Evolutionary conservation across 2,113 vertebrate genomes (phyloP).

Genomic region (Crypturellus undulatus): DNA sequence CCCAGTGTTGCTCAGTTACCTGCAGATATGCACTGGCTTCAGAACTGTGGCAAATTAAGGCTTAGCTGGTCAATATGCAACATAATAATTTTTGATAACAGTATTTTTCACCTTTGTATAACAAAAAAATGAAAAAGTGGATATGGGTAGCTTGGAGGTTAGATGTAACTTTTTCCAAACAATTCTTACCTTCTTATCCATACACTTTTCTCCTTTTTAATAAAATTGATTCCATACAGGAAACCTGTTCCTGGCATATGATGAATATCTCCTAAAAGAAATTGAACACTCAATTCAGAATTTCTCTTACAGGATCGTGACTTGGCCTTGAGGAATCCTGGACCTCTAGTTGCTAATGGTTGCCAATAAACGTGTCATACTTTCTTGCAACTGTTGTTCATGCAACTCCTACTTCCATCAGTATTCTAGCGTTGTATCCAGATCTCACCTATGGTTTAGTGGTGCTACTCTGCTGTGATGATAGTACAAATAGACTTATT

Average conservation of each 20-base stretch:
- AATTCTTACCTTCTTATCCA: not conserved
- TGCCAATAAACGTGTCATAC: not conserved
- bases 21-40: not conserved
- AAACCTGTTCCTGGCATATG: not conserved
- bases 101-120: not conserved
- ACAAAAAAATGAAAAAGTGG: not conserved
- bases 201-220: not conserved
- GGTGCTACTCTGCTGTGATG: not conserved
- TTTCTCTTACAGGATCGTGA: not conserved
- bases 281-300: not conserved
- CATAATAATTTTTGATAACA: not conserved
- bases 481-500: not conserved
- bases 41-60: not conserved
- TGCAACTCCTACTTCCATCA: not conserved
- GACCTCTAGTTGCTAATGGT: not conserved
- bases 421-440: not conserved
- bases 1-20: not conserved
- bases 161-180: not conserved
- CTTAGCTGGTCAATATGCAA: not conserved
- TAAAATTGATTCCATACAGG: not conserved
- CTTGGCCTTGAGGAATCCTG: not conserved
- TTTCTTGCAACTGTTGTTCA: not conserved
- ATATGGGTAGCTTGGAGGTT: not conserved
- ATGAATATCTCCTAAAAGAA: not conserved
- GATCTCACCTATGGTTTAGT: not conserved